These are phyloP conservation scores for Gadopsis marmoratus DNA, from an alignment of 2,797 vertebrate species.

Conservation along the genomic window DNA sequence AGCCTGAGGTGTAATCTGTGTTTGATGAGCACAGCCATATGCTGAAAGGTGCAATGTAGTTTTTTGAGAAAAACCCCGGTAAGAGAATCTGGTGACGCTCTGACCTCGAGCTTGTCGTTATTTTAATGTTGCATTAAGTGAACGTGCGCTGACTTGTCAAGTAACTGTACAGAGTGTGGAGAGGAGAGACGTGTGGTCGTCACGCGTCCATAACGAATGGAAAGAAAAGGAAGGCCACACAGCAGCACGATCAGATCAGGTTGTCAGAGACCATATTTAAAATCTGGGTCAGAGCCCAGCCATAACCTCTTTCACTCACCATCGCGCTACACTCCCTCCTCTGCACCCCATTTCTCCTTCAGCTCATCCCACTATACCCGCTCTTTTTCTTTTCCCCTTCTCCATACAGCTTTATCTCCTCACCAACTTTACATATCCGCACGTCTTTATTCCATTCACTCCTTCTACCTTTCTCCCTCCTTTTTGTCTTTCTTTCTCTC, in stretches of 20 bases:
- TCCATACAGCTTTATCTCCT: slow-evolving; percentile 23
- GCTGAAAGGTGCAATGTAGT: slow-evolving; percentile 7
- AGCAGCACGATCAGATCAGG: slow-evolving; percentile 71
- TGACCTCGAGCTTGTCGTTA: slow-evolving; percentile 43
- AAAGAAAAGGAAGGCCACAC: slow-evolving; percentile 74
- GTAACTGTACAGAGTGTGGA: slow-evolving; percentile 22
- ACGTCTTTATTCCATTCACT: slow-evolving; percentile 28
- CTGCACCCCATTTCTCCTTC: slow-evolving; percentile 46
- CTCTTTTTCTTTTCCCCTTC: slow-evolving; percentile 27
- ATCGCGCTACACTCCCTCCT: slow-evolving; percentile 26
- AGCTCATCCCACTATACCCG: slow-evolving; percentile 20
- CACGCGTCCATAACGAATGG: slow-evolving; percentile 52
- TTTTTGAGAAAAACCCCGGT: slow-evolving; percentile 12
- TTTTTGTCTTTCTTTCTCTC: slow-evolving; percentile 14
- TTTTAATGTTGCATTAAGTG: slow-evolving; percentile 55
- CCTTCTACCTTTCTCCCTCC: neutral
- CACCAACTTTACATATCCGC: slow-evolving; percentile 30
- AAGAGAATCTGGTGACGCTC: slow-evolving; percentile 18
- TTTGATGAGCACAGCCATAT: slow-evolving; percentile 26
- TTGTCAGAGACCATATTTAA: slow-evolving; percentile 77
- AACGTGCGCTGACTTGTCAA: slow-evolving; percentile 53
- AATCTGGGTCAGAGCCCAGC: slow-evolving; percentile 77
- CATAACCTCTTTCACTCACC: slow-evolving; percentile 50
- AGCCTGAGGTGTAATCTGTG: slow-evolving; percentile 9
- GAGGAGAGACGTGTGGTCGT: slow-evolving; percentile 48